Evolutionary conservation across 2,797 vertebrate species (phyloP).

Genomic region (Kryptopterus vitreolus): DNA sequence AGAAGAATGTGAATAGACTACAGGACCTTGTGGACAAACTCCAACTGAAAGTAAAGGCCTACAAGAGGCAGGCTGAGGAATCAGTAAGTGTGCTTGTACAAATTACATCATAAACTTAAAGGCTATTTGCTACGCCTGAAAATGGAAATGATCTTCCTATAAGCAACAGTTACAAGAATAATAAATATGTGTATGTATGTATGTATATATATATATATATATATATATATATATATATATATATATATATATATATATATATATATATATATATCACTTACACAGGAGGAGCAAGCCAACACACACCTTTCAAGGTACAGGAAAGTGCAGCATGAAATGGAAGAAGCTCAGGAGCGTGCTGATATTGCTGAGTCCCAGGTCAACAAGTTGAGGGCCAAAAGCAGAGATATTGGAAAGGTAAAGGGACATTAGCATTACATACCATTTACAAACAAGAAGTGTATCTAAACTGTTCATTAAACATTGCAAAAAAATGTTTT

Average conservation of each 20-base stretch:
- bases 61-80: constrained; percentile 70
- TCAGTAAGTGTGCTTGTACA: constrained; percentile 46
- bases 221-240: too few relatives aligned
- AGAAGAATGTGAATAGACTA: constrained; percentile 50
- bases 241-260: too few relatives aligned
- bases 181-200: too few relatives aligned
- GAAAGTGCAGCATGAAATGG: constrained; percentile 87
- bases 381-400: constrained; percentile 88
- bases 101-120: neutral
- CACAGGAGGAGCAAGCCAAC: constrained; percentile 88
- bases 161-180: neutral
- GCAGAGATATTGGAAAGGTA: constrained; percentile 80
- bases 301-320: constrained; percentile 83
- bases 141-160: neutral
- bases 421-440: neutral
- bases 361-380: constrained; percentile 92
- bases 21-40: constrained; percentile 79
- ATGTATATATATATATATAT: too few relatives aligned
- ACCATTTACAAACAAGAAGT: constrained; percentile 33
- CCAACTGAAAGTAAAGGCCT: constrained; percentile 78
- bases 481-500: neutral
- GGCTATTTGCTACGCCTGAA: neutral
- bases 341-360: constrained; percentile 85
- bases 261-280: constrained; percentile 35
- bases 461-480: neutral